Conservation (phyloP, 2,888 invertebrate species). For the Lomographa bimaculata region DNA sequence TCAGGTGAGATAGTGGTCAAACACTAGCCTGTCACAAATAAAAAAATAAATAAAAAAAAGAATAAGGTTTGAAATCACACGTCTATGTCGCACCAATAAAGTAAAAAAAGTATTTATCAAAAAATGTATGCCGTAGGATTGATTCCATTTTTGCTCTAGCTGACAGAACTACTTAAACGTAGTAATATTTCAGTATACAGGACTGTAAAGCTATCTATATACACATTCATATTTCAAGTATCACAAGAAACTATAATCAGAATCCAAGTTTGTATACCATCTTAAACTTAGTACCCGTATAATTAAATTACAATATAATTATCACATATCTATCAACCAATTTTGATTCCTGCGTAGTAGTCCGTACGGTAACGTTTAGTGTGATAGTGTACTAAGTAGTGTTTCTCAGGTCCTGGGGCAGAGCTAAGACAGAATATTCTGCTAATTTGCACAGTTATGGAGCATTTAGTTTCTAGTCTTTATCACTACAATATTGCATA, state of each 20-base stretch:
- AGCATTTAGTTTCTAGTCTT: slow-evolving; percentile 23
- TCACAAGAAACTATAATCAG: slow-evolving; percentile 6
- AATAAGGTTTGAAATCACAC: too few species aligned
- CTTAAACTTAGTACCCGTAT: slow-evolving; percentile 18
- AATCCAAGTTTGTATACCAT: slow-evolving; percentile 14
- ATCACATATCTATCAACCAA: neutral
- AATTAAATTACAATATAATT: neutral
- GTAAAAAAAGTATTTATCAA: too few species aligned
- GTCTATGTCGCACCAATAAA: too few species aligned
- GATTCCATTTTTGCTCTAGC: too few species aligned
- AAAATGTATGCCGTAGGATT: too few species aligned
- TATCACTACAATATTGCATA: slow-evolving; percentile 24
- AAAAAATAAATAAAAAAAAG: too few species aligned
- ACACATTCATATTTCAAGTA: too few species aligned
- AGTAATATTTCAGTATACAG: too few species aligned
- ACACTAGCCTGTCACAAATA: too few species aligned
- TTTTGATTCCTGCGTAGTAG: neutral
- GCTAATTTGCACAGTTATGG: slow-evolving; percentile 19
- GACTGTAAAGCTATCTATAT: too few species aligned
- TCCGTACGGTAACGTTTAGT: slow-evolving; percentile 1
- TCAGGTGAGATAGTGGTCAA: too few species aligned
- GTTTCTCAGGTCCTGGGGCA: slow-evolving; percentile 10
- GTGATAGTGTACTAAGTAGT: slow-evolving; percentile 5
- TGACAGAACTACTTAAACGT: too few species aligned
- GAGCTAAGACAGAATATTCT: slow-evolving; percentile 18